A percentile compares a stretch with the other conserved stretches of the same genome.
Evolutionary conservation across 2,888 invertebrate genomes (phyloP).

Genomic region (Dasypolia templi): DNA sequence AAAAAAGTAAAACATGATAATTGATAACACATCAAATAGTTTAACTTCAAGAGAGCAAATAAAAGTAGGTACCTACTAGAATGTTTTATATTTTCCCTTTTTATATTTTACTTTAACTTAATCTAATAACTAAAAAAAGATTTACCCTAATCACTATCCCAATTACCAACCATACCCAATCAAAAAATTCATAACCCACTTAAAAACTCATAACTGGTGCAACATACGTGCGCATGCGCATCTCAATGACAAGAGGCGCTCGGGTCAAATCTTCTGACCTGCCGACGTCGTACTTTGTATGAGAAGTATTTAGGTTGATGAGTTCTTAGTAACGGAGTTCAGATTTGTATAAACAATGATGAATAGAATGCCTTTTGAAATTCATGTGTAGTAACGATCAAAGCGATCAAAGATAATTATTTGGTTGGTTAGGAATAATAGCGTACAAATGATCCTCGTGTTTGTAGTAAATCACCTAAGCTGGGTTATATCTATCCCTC

Average conservation of each 20-base stretch:
- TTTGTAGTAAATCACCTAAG: no score
- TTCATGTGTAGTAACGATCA: conserved; percentile 4
- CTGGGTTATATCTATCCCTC: no score
- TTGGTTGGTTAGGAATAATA: background rate
- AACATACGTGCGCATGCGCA: conserved; percentile 15
- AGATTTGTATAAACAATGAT: conserved; percentile 40
- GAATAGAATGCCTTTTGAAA: conserved; percentile 31
- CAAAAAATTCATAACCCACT: conserved; percentile 20
- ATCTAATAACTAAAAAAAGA: background rate
- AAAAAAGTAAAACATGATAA: no score
- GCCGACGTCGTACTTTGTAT: conserved; percentile 14
- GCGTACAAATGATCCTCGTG: background rate
- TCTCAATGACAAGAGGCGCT: conserved; percentile 37
- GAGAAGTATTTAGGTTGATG: conserved; percentile 39
- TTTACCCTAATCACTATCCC: conserved; percentile 12
- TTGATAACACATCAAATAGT: background rate
- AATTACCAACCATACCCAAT: conserved; percentile 5
- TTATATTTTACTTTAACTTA: background rate
- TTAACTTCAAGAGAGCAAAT: background rate
- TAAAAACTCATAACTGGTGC: conserved; percentile 28
- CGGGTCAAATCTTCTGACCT: conserved; percentile 56
- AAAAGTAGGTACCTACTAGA: background rate
- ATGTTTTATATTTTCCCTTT: background rate
- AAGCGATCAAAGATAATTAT: background rate
- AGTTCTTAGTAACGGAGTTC: conserved; percentile 27